Conservation (phyloP, 2,888 invertebrate species). For the Lasioglossum leucozonium region DNA sequence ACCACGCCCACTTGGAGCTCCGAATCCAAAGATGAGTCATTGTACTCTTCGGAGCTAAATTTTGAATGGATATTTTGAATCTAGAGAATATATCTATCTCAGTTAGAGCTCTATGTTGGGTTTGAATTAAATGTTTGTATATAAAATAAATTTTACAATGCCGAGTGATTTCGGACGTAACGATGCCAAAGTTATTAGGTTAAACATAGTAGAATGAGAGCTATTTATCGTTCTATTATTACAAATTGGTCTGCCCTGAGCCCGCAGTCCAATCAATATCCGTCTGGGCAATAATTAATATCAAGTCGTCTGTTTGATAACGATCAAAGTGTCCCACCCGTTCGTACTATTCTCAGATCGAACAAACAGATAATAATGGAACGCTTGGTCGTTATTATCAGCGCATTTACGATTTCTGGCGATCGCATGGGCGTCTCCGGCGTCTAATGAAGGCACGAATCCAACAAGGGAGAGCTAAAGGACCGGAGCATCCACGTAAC, state of each 20-base stretch:
- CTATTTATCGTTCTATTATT: background rate
- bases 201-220: background rate
- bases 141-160: too few relatives aligned
- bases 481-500: background rate
- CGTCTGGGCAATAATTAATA: background rate
- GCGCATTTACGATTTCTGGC: background rate
- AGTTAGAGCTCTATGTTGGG: too few relatives aligned
- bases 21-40: background rate
- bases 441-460: slow-evolving; percentile 8
- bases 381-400: slow-evolving; percentile 3
- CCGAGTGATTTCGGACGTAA: too few relatives aligned
- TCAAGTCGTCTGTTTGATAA: background rate
- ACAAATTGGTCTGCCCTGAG: background rate
- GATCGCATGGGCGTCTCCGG: background rate
- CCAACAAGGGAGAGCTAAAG: background rate
- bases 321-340: background rate
- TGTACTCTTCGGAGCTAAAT: background rate
- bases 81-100: too few relatives aligned
- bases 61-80: too few relatives aligned
- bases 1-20: too few relatives aligned
- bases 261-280: background rate
- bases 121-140: too few relatives aligned
- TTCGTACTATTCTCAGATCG: background rate
- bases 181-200: background rate
- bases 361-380: background rate